Conservation (phyloP, 2,797 vertebrate species). For the Notamacropus eugenii region DNA sequence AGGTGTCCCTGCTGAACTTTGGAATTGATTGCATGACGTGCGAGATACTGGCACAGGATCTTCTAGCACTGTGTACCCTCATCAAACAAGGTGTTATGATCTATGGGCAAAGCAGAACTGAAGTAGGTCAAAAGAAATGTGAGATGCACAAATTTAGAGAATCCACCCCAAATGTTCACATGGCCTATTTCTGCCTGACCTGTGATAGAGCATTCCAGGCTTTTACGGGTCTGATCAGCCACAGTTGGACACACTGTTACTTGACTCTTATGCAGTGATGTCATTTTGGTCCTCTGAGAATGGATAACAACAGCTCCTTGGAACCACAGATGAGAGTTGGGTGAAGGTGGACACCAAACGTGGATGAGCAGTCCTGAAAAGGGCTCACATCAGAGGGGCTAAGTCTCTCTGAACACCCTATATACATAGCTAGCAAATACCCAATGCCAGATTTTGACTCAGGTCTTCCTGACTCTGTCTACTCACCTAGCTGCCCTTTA, state of each 20-base stretch:
- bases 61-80: background rate
- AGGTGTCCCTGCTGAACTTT: background rate
- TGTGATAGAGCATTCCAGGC: too few relatives aligned
- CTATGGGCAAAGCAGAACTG: background rate
- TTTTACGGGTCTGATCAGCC: background rate
- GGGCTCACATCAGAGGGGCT: background rate
- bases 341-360: too few relatives aligned
- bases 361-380: too few relatives aligned
- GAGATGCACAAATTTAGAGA: background rate
- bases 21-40: background rate
- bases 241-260: background rate
- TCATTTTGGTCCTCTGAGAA: background rate
- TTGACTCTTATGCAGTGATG: background rate
- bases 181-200: background rate
- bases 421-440: background rate
- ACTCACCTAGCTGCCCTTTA: background rate
- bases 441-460: background rate
- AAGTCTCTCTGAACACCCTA: background rate
- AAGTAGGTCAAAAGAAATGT: background rate
- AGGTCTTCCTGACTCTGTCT: background rate
- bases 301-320: background rate
- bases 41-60: background rate
- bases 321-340: too few relatives aligned
- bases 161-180: background rate
- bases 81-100: background rate